Conservation (phyloP, 2,113 vertebrate species). For the Nycticorax nycticorax region DNA sequence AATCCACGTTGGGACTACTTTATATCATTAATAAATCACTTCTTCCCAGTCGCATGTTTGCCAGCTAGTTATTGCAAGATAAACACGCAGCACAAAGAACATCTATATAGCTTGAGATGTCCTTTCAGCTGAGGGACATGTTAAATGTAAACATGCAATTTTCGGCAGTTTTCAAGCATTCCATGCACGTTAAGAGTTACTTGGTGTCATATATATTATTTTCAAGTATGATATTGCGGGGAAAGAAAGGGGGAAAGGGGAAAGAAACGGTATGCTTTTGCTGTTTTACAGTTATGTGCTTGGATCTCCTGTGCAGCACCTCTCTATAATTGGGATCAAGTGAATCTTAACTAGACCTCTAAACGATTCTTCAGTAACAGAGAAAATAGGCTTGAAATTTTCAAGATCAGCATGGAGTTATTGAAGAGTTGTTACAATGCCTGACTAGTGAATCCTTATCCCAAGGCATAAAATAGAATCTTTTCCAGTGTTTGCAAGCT, state of each 20-base stretch:
- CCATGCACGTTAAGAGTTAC: background rate
- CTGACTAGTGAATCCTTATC: background rate
- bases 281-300: background rate
- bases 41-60: background rate
- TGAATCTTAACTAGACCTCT: background rate
- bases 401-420: background rate
- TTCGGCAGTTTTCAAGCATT: background rate
- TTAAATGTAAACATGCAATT: background rate
- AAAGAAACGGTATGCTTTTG: background rate
- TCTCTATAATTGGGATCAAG: background rate
- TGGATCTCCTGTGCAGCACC: background rate
- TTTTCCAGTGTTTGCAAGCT: background rate
- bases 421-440: background rate
- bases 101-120: background rate
- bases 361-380: background rate
- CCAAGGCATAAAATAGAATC: background rate
- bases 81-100: background rate
- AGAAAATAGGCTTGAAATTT: background rate
- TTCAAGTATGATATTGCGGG: background rate
- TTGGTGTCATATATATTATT: background rate
- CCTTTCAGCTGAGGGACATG: background rate
- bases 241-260: background rate
- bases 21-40: background rate
- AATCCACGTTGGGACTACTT: conserved; percentile 8
- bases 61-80: background rate